Evolutionary conservation across 2,797 vertebrate species (phyloP).

Genomic region (Novumbra hubbsi): DNA sequence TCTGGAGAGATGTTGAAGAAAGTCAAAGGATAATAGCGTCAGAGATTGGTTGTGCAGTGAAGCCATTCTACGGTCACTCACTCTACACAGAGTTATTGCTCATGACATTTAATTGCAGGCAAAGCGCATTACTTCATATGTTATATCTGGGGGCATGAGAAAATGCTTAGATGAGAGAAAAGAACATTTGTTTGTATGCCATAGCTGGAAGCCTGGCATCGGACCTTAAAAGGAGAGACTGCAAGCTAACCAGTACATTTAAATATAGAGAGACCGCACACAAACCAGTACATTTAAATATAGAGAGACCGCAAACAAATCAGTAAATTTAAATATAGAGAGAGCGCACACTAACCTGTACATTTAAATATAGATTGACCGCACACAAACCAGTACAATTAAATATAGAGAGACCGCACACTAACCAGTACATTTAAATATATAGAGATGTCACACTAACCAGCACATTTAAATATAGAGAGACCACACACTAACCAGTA

Average conservation of each 20-base stretch:
- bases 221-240: slow-evolving; percentile 7
- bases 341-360: too few species aligned
- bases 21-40: background rate
- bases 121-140: slow-evolving; percentile 15
- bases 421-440: too few species aligned
- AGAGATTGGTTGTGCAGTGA: slow-evolving; percentile 3
- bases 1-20: background rate
- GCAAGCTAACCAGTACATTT: background rate
- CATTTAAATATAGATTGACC: too few species aligned
- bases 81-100: slow-evolving; percentile 24
- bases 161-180: background rate
- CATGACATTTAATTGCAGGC: slow-evolving; percentile 31
- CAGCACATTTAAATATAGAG: too few species aligned
- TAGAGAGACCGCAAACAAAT: background rate
- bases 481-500: too few species aligned
- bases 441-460: background rate
- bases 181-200: background rate
- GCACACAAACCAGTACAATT: too few species aligned
- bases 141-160: slow-evolving; percentile 14
- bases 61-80: slow-evolving; percentile 16
- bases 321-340: too few species aligned
- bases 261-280: too few species aligned
- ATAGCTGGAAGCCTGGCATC: background rate
- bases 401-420: too few species aligned
- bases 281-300: too few species aligned